These are phyloP conservation scores for Nesidiocoris tenuis DNA, from an alignment of 2,888 invertebrate genomes.

Conservation along the genomic window DNA sequence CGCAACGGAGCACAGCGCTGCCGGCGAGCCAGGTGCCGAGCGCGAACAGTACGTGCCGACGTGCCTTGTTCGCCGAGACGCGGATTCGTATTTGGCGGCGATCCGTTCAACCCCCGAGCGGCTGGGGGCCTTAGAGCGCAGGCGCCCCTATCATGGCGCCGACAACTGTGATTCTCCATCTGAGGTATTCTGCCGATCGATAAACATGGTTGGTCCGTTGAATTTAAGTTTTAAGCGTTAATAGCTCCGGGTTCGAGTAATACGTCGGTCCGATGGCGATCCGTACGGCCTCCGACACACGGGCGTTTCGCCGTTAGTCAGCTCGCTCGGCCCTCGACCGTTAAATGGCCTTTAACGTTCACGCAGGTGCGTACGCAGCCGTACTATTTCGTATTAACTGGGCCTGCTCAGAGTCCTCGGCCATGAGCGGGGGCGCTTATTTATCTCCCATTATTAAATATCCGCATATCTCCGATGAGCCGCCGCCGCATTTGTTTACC, in stretches of 20 bases:
- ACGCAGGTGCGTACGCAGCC: constrained; percentile 97
- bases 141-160: constrained; percentile 28
- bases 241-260: not conserved
- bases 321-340: constrained; percentile 16
- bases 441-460: not conserved
- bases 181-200: constrained; percentile 49
- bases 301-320: not conserved
- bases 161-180: constrained; percentile 4
- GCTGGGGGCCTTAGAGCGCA: too few relatives aligned
- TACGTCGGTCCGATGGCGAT: not conserved
- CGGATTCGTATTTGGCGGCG: constrained; percentile 22
- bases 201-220: constrained; percentile 49
- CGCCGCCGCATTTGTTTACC: too few relatives aligned
- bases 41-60: too few relatives aligned
- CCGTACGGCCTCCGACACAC: not conserved
- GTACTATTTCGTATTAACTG: constrained; percentile 79
- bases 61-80: not conserved
- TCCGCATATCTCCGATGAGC: too few relatives aligned
- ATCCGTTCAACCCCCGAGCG: not conserved
- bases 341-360: constrained; percentile 54
- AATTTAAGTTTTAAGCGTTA: constrained; percentile 45
- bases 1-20: too few relatives aligned
- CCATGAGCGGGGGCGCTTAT: constrained; percentile 49
- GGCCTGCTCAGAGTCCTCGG: constrained; percentile 72
- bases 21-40: too few relatives aligned